Conservation (phyloP, 92 coral and sea anemone genomes). For the Phenganax subtilis region DNA sequence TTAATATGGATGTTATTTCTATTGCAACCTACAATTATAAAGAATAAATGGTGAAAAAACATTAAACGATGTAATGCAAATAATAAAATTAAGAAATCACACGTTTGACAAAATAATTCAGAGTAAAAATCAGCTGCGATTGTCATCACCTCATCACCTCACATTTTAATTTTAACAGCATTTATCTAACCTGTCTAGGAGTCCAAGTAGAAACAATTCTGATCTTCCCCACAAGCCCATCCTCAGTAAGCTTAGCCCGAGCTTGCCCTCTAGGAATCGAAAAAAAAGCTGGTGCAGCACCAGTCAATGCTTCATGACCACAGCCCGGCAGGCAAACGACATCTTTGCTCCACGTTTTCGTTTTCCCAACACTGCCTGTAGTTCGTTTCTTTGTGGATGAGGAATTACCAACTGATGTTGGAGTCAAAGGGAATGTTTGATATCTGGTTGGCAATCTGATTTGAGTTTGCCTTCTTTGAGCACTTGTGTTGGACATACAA, state of each 20-base stretch:
- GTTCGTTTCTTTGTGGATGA: constrained; percentile 28
- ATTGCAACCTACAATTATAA: constrained; percentile 19
- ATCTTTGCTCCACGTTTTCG: constrained; percentile 37
- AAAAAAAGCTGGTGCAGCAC: constrained; percentile 13
- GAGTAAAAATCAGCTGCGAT: background rate
- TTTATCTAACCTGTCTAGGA: constrained; percentile 23
- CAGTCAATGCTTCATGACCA: constrained; percentile 13
- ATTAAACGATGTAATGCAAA: background rate
- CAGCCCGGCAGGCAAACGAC: constrained; percentile 12
- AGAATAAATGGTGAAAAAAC: constrained; percentile 1
- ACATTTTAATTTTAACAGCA: background rate
- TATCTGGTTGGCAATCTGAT: constrained; percentile 22
- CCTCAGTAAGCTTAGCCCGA: constrained; percentile 7
- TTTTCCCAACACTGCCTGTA: constrained; percentile 21
- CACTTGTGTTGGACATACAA: background rate
- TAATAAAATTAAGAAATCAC: background rate
- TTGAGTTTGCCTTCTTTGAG: background rate
- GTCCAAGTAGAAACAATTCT: constrained; percentile 31
- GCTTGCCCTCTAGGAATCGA: constrained; percentile 24
- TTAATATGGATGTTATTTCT: constrained; percentile 17
- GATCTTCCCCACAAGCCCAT: constrained; percentile 30
- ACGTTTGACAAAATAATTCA: background rate
- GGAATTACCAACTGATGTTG: background rate
- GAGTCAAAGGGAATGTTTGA: constrained; percentile 5
- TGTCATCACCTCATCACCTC: background rate